Evolutionary conservation across 2,888 invertebrate species (phyloP), one percentile per base, ranked within the genome.

Genomic region (Osmoderma eremita): DNA sequence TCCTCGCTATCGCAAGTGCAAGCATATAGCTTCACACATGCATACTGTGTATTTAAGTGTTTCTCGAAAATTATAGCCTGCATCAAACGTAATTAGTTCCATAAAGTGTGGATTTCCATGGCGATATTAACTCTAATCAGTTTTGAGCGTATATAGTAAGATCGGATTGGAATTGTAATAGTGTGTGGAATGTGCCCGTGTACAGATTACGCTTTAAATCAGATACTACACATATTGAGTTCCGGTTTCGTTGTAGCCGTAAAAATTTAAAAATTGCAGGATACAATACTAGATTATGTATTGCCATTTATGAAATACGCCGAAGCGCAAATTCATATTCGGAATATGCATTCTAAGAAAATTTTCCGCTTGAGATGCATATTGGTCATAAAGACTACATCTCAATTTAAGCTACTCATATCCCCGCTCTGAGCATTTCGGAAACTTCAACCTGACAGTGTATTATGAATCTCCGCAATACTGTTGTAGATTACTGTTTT

Each of bases 61-160:
- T 61, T 61, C 58, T 41, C 61, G 65, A 66, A 66, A 66, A 66
- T 66, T 66, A 66, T 66, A 66, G 61, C 53, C 64, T 61, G 51
- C 64, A 53, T 66, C 65, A 58, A 58, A 42, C 50, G 48, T 66
- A 66, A 66, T 66, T 66, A 66, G 65, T 66, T 41, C 51, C 58
- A 58, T 58, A 58, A 58, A 66, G 65, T 66, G 65, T 51, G 65
- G 65, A 66, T 58, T 66, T 66, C 58, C 65, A 58, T 36, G 50
- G 56, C 45, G 42, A 64, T 64, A 64, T 64, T 64, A 51, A 61
- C 58, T 61, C 58, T 61, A 61, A 61, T 61, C 58, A 61, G 58
- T 61, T 61, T 61, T 61, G 58, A 18, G 30, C 45, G 45, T 61
- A 45, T 61, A 61, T 30, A 61, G 30, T 61, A 61, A 61, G 45